Percentiles rank a stretch among this genome's conserved stretches.
Conservation (phyloP, 2,797 vertebrate genomes). For the Lepilemur ruficaudatus region DNA sequence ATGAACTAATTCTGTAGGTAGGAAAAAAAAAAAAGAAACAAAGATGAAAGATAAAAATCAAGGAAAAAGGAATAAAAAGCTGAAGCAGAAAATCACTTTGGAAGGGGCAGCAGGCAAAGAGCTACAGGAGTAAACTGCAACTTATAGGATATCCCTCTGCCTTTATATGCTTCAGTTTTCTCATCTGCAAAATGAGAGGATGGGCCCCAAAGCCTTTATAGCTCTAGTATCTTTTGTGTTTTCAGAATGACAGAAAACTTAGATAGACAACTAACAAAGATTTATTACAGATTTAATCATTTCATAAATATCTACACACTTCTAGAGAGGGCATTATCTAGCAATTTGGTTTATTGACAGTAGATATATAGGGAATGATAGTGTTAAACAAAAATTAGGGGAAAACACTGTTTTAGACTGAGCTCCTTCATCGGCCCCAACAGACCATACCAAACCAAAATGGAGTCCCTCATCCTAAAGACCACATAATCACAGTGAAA, state of each 20-base stretch:
- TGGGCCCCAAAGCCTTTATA: neutral
- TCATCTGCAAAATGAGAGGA: neutral
- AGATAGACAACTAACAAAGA: neutral
- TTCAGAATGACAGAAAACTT: constrained; percentile 14
- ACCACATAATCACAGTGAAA: neutral
- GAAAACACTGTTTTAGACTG: neutral
- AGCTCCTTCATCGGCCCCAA: neutral
- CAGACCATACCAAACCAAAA: neutral
- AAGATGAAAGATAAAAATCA: neutral
- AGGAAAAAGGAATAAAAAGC: neutral
- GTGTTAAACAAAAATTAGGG: neutral
- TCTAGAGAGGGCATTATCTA: neutral
- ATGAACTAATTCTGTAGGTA: neutral
- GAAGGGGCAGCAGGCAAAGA: neutral
- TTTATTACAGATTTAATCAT: neutral
- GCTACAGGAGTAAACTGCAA: neutral
- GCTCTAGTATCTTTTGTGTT: neutral
- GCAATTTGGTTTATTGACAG: neutral
- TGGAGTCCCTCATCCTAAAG: neutral
- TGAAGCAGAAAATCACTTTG: neutral
- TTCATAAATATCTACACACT: neutral
- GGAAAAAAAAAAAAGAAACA: neutral
- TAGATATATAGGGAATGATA: neutral
- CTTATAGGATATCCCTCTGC: neutral
- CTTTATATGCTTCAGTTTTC: neutral